Base-by-base conservation (phyloP, 2,797 vertebrate species). In the Avahi laniger region DNA sequence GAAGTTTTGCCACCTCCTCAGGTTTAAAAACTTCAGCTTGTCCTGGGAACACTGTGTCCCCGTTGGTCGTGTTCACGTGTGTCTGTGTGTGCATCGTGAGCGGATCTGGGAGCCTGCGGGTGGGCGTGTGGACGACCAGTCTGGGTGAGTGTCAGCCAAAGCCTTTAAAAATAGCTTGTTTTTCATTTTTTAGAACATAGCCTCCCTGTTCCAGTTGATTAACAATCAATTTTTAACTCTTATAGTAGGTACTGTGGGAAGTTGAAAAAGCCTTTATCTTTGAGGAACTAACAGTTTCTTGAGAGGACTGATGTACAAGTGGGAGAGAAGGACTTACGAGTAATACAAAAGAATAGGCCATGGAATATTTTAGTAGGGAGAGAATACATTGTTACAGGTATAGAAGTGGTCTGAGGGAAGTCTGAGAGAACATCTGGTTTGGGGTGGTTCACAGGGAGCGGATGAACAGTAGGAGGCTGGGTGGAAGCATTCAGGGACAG, bases 161-260 rank as follows among this genome's bases (percentile, higher is more conserved):
- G 48, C 61, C 81, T 96, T 97, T 96, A 93, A 96, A 97, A 97
- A 97, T 93, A 96, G 87, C 94, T 97, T 97, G 92, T 84, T 97
- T 96, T 96, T 96, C 82, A 38, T 93, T 92, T 93, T 89, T 57
- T 48, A 54, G 93, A 96, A 87, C 72, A 96, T 65, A 79, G 46
- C 72, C 82, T 96, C 20, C 85, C 61, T 59, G 89, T 93, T 96
- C 46, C 59, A 93, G 80, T 92, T 96, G 91, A 92, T 91, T 96
- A 94, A 89, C 54, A 88, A 63, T 95, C 79, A 41, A 9, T 89
- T 93, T 95, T 89, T 79, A 96, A 96, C 67, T 93, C 89, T 81
- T 84, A 26, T 7, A 28, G 84, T 70, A 72, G 79, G 48, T 90
- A 59, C 70, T 33, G 15, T 79, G 91, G 63, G 67, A 93, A 78